Evolutionary conservation across 2,888 invertebrate species (phyloP), one percentile per base, ranked within the genome.

Genomic region (Chironomus riparius): DNA sequence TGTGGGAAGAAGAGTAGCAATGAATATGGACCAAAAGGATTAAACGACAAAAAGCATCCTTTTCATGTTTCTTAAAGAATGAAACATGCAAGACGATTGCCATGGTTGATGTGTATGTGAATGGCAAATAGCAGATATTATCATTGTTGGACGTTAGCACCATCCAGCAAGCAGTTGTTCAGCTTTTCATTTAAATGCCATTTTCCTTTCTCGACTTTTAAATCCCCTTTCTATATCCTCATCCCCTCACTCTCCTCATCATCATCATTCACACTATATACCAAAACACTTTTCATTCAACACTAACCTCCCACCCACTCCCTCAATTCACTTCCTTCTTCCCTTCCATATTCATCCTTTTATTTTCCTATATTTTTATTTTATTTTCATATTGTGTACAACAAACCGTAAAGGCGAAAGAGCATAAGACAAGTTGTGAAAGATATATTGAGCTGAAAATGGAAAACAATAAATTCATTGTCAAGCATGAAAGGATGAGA

Each of bases 391-490:
- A 56, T 56, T 65, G 24, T 65, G 24, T 24, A 65, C 65, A 65
- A 65, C 65, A 65, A 65, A 65, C 65, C 65, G 65, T 65, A 65
- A 65, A 65, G 65, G 65, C 65, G 65, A 65, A 65, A 65, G 65
- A 65, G 68, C 28, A 47, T 68, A 68, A 68, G 68, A 68, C 68
- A 47, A 68, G 74, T 74, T 74, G 65, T 65, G 62, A 62, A 74
- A 74, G 74, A 74, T 74, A 74, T 74, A 74, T 74, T 74, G 72
- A 62, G 72, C 62, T 28, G 62, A 73, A 73, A 73, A 73, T 73
- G 72, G 72, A 73, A 73, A 73, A 73, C 72, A 73, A 73, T 73
- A 73, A 73, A 73, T 73, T 62, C 72, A 62, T 73, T 73, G 72
- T 73, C 62, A 71, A 56, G 56, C 56, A 56, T 56, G 38, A 15